Conservation (phyloP, 2,113 vertebrate species). For the Labeo catla region DNA sequence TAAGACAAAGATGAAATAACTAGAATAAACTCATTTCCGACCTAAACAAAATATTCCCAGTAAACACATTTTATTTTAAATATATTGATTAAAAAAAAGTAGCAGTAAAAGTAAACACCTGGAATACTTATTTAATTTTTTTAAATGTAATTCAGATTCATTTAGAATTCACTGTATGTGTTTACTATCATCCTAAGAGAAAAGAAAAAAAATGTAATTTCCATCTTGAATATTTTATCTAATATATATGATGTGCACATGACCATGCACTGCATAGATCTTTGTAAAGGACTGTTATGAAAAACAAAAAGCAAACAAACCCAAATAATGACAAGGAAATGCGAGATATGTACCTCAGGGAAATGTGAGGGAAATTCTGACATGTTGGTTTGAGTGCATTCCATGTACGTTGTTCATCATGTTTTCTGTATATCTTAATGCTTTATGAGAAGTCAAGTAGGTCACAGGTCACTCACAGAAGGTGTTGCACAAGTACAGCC, state of each 20-base stretch:
- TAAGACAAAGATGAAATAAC: neutral
- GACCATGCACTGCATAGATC: neutral
- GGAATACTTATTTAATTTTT: neutral
- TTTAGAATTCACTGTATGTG: neutral
- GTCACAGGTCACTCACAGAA: neutral
- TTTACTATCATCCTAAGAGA: neutral
- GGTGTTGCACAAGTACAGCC: neutral
- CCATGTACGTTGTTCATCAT: neutral
- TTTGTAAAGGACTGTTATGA: neutral
- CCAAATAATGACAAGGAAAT: neutral
- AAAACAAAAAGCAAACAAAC: neutral
- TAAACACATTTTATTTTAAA: neutral
- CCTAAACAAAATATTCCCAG: neutral
- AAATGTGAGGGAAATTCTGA: neutral
- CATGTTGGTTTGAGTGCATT: neutral
- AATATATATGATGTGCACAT: neutral
- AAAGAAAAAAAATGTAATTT: neutral
- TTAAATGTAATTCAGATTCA: neutral
- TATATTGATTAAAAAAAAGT: neutral
- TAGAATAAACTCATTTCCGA: neutral
- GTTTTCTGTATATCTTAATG: neutral
- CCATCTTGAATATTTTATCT: neutral
- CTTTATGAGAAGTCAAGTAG: neutral
- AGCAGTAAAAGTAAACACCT: neutral
- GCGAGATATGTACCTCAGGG: neutral